Percentiles rank a stretch among this genome's conserved stretches.
Conservation (phyloP, 1,140 invertebrate species). For the Neodiprion virginianus region DNA sequence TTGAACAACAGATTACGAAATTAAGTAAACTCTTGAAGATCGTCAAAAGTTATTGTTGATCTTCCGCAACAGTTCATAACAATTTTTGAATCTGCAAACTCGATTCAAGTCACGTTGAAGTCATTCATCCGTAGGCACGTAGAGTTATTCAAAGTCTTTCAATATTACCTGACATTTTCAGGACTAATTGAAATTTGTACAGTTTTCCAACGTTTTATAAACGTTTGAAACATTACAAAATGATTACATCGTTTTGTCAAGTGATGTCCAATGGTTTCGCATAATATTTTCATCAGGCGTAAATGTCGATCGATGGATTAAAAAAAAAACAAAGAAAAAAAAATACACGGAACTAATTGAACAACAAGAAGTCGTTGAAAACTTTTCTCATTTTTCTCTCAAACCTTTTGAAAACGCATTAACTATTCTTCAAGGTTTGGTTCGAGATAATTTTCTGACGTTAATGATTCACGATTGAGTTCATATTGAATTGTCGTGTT, state of each 20-base stretch:
- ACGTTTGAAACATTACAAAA: neutral
- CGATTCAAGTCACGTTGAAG: no score
- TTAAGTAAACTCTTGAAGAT: no score
- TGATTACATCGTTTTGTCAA: neutral
- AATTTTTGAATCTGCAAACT: no score
- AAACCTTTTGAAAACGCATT: neutral
- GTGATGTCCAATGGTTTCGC: conserved; percentile 7
- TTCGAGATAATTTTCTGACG: neutral
- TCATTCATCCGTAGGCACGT: no score
- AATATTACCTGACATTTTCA: no score
- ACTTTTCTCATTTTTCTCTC: neutral
- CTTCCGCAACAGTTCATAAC: no score
- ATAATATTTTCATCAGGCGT: conserved; percentile 19
- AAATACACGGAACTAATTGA: neutral
- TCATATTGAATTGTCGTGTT: no score
- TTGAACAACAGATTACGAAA: no score
- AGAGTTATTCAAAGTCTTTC: no score
- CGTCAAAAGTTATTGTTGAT: no score
- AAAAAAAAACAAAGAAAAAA: neutral
- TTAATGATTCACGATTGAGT: no score
- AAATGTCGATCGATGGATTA: conserved; percentile 12
- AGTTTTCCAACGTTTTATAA: neutral
- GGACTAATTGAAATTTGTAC: no score
- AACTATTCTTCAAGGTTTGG: neutral
- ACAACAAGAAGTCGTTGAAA: conserved; percentile 13